A percentile compares a stretch with the other conserved stretches of the same genome.
Evolutionary conservation across 92 coral and sea anemone species (phyloP).

Genomic region (Zoanthus solanderi): DNA sequence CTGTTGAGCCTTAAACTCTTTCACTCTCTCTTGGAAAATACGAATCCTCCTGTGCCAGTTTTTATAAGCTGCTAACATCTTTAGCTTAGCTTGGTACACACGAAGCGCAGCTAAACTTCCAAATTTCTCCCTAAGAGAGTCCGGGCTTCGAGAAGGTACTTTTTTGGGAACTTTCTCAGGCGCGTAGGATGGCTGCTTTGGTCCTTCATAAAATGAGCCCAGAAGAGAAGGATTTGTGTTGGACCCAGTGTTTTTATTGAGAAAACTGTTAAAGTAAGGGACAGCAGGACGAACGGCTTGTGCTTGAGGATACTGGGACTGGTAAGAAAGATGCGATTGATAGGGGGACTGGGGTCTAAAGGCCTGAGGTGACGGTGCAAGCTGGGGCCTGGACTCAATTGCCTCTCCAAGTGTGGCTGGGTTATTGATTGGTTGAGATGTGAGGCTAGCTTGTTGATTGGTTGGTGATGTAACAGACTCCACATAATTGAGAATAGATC

Average conservation of each 20-base stretch:
- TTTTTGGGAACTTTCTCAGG: slow-evolving; percentile 20
- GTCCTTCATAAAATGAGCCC: slow-evolving; percentile 51
- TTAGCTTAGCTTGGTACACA: slow-evolving; percentile 76
- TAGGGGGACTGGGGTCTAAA: slow-evolving; percentile 55
- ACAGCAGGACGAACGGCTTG: slow-evolving; percentile 20
- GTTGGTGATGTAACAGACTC: slow-evolving; percentile 80
- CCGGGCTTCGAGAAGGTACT: slow-evolving; percentile 68
- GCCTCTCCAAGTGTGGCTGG: slow-evolving; percentile 52
- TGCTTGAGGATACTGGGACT: slow-evolving; percentile 14
- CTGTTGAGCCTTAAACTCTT: slow-evolving; percentile 72
- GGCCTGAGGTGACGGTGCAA: slow-evolving; percentile 39
- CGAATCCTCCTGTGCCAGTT: slow-evolving; percentile 78
- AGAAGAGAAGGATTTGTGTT: slow-evolving; percentile 26
- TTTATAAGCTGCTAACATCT: slow-evolving; percentile 92
- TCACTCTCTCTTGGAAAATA: slow-evolving; percentile 52
- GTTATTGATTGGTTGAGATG: slow-evolving; percentile 38
- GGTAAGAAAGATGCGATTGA: slow-evolving; percentile 42
- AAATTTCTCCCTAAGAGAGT: slow-evolving; percentile 77
- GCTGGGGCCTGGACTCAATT: slow-evolving; percentile 57
- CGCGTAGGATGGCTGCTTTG: slow-evolving; percentile 36
- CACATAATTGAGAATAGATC: slow-evolving; percentile 73
- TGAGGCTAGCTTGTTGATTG: slow-evolving; percentile 68
- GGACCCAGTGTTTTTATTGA: slow-evolving; percentile 18
- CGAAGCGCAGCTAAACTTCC: slow-evolving; percentile 83
- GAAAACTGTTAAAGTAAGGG: slow-evolving; percentile 42